Evolutionary conservation across 1,140 invertebrate species (phyloP).

Genomic region (Penaeus vannamei): DNA sequence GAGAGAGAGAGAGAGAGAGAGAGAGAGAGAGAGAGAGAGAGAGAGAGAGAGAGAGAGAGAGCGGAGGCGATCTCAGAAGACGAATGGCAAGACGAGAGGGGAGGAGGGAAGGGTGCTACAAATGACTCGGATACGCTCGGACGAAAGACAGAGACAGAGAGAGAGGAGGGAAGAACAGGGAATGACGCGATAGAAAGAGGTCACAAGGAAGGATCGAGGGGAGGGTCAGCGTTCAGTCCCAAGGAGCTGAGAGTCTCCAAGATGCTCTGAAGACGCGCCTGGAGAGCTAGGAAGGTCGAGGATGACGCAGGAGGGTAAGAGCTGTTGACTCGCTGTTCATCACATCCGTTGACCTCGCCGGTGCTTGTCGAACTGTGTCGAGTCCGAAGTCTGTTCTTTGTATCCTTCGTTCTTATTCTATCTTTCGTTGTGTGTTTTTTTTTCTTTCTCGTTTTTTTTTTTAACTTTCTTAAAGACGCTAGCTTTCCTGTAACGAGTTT

Average conservation of each 20-base stretch:
- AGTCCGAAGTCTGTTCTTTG: too few relatives aligned
- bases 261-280: not conserved
- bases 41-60: too few relatives aligned
- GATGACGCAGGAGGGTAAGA: not conserved
- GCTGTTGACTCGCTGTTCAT: not conserved
- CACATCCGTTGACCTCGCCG: too few relatives aligned
- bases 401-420: too few relatives aligned
- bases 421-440: too few relatives aligned
- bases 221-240: not conserved
- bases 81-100: not conserved
- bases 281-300: not conserved
- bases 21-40: too few relatives aligned
- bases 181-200: not conserved
- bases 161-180: not conserved
- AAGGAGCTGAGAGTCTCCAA: not conserved
- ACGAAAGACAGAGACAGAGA: not conserved
- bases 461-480: too few relatives aligned
- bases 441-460: too few relatives aligned
- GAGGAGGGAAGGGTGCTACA: not conserved
- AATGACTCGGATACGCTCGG: not conserved
- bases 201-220: not conserved
- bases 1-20: too few relatives aligned
- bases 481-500: too few relatives aligned
- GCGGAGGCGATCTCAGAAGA: not conserved
- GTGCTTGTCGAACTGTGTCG: too few relatives aligned